Evolutionary conservation across 2,797 vertebrate species (phyloP), one percentile per base, ranked within the genome.

Genomic region (Pagetopsis macropterus): DNA sequence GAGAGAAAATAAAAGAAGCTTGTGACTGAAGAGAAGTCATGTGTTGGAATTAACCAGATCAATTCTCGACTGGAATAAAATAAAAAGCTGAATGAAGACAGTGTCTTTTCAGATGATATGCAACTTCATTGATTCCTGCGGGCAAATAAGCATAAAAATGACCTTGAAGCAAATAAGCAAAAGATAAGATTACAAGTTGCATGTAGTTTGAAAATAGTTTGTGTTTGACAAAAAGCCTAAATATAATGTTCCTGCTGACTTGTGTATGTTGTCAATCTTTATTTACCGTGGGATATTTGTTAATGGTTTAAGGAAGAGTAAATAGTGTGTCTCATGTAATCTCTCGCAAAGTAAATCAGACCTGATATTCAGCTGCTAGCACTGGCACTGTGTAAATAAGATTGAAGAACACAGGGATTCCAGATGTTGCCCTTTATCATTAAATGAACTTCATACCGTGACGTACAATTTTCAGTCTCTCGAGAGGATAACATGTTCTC

Each of bases 351-450:
- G 57, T 68, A 12, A 49, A 56, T 14, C 15, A 10, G 5, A 49
- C 12, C 4, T 27, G 3, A 58, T 49, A 44, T 1, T 61, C 15
- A 78, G 46, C 40, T 56, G 65, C 21, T 27, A 16, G 56, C 10
- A 19, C 16, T 84, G 67, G 37, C 7, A 12, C 73, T 86, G 69
- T 79, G 76, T 44, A 89, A 90, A 90, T 81, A 84, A 52, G 65
- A 79, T 50, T 19, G 77, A 8, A 21, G 14, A 70, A 75, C 5
- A 10, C 51, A 15, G 75, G 83, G 31, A 73, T 51, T 78, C 72
- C 87, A 82, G 76, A 84, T 89, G 83, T 84, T 86, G 43, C 43
- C 5, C 23, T 76, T n/a, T 16, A 4, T 76, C 52, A 77, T 46
- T 66, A 71, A 73, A 54, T 59, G 11, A 70, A 15, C 14, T 7